These are phyloP conservation scores for Planococcus citri DNA, from an alignment of 1,140 invertebrate genomes.

Conservation along the genomic window DNA sequence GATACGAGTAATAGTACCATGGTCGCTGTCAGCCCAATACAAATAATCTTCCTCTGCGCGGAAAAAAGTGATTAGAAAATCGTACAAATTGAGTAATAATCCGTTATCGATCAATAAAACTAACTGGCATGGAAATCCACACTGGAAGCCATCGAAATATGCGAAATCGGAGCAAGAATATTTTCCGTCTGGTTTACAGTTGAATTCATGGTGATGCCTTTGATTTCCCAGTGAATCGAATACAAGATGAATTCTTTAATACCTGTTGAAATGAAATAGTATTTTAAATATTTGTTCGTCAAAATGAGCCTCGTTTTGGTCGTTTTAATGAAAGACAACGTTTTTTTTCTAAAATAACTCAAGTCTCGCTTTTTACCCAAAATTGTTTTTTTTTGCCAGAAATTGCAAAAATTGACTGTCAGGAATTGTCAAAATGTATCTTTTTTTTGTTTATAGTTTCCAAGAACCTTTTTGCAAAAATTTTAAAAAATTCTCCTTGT, in stretches of 20 bases:
- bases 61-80: not conserved
- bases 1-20: conserved; percentile 58
- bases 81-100: not conserved
- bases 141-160: conserved; percentile 55
- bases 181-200: conserved; percentile 33
- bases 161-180: conserved; percentile 63
- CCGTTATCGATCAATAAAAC: not conserved
- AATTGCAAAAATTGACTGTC: too few relatives aligned
- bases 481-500: too few relatives aligned
- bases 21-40: conserved; percentile 69
- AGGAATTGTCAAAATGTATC: too few relatives aligned
- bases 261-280: conserved; percentile 28
- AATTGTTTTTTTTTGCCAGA: too few relatives aligned
- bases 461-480: too few relatives aligned
- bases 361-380: too few relatives aligned
- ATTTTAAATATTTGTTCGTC: too few relatives aligned
- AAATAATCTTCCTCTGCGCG: conserved; percentile 40
- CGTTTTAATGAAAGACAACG: not conserved
- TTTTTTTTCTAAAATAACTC: too few relatives aligned
- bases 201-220: conserved; percentile 47
- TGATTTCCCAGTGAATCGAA: conserved; percentile 51
- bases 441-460: too few relatives aligned
- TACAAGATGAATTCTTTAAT: conserved; percentile 60
- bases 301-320: not conserved
- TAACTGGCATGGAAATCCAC: conserved; percentile 62